Evolutionary conservation across 2,888 invertebrate species (phyloP), one percentile per base, ranked within the genome.

Genomic region (Tanypteryx hageni): DNA sequence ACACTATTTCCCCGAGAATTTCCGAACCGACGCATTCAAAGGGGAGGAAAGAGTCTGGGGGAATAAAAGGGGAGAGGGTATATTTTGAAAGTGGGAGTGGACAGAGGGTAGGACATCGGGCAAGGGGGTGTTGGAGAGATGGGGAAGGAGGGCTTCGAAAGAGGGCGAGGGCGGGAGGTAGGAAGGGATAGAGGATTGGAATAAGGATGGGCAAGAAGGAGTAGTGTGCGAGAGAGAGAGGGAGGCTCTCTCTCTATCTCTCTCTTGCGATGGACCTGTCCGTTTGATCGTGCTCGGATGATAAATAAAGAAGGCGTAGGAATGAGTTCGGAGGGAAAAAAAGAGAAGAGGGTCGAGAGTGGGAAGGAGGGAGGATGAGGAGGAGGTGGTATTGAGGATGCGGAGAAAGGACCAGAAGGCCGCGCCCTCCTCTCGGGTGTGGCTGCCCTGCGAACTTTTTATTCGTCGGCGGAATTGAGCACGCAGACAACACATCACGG

Each of bases 261-360:
- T 31, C 56, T 57, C 83, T 44, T 56, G 18, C 56, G 83, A 44
- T 83, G 56, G 56, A 56, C 83, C 56, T 83, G 56, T 44, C n/a
- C 83, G 44, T 57, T 44, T 56, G 56, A 56, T 44, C 83, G 83
- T 83, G 83, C 83, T 57, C n/a, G 56, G 44, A 83, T n/a, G 83
- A 84, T 84, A 84, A 57, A 84, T 58, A 57, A 57, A 84, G 57
- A 84, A 84, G 18, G 84, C 56, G 84, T 22, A 89, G 89, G 89
- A 89, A 64, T 59, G 89, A 89, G 61, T 61, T 56, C 59, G 89
- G 31, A 56, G 16, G 58, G 56, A 31, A 56, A 27, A 89, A 64
- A 59, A 64, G 44, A 31, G 14, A 16, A 18, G 89, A 61, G 89
- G 64, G 61, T 31, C 61, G 31, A 56, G 84, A 84, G 84, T 14